Percentiles rank a stretch among this genome's conserved stretches.
These are phyloP conservation scores for Parotia lawesii DNA, from an alignment of 2,113 vertebrate genomes.

Conservation along the genomic window DNA sequence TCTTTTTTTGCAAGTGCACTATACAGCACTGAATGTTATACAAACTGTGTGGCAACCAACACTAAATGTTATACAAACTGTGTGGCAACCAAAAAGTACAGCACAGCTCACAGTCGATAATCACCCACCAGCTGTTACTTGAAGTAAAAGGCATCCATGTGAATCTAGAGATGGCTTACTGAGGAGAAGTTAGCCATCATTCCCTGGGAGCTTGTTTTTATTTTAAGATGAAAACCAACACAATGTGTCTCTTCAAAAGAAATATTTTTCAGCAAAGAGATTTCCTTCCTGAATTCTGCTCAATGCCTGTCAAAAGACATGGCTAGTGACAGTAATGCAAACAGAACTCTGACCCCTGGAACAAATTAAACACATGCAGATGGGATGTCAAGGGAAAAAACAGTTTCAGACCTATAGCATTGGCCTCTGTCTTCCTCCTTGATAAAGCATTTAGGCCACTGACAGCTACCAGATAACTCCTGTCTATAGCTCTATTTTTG, in stretches of 20 bases:
- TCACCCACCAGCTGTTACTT: not conserved
- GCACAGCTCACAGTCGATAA: not conserved
- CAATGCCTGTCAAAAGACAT: not conserved
- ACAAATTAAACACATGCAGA: not conserved
- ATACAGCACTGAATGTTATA: not conserved
- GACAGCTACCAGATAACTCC: not conserved
- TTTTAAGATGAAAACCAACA: not conserved
- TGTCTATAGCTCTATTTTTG: not conserved
- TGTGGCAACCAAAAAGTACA: not conserved
- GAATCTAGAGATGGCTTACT: not conserved
- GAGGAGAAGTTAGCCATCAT: not conserved
- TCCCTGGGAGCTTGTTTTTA: not conserved
- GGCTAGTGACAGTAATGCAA: not conserved
- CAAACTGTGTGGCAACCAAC: not conserved
- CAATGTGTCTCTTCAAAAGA: not conserved
- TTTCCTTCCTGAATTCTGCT: not conserved
- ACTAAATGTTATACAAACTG: not conserved
- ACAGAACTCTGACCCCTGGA: not conserved
- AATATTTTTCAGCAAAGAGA: not conserved
- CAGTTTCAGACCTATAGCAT: not conserved
- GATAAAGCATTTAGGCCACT: not conserved
- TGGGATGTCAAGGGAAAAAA: not conserved
- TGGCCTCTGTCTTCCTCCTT: not conserved
- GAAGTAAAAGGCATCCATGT: not conserved
- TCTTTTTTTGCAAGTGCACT: not conserved